Percentiles rank a stretch among this genome's conserved stretches.
These are phyloP conservation scores for Sarcophaga carnaria DNA, from an alignment of 2,888 invertebrate genomes.

Conservation along the genomic window DNA sequence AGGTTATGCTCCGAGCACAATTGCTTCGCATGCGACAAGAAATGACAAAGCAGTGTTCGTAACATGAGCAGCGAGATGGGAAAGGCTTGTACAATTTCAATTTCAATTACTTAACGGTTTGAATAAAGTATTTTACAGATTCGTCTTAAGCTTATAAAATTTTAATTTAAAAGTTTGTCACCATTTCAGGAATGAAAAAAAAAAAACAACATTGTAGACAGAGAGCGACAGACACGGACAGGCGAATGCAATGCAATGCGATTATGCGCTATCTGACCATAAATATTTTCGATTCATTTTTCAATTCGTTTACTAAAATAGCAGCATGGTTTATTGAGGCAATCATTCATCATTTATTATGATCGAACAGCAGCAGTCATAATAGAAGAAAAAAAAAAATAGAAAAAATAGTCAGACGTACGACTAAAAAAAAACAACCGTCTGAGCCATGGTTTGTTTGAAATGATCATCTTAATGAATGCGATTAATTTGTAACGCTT, in stretches of 20 bases:
- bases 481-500: conserved; percentile 63
- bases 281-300: background rate
- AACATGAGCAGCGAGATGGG: too few species aligned
- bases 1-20: too few species aligned
- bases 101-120: too few species aligned
- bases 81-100: too few species aligned
- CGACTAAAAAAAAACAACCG: background rate
- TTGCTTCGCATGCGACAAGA: too few species aligned
- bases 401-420: too few species aligned
- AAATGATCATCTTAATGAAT: conserved; percentile 19
- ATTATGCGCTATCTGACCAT: conserved; percentile 2
- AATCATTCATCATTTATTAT: too few species aligned
- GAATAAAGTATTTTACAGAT: background rate
- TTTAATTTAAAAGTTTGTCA: background rate
- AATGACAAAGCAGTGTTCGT: too few species aligned
- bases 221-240: background rate
- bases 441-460: background rate
- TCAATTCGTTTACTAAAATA: background rate
- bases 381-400: too few species aligned
- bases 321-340: too few species aligned
- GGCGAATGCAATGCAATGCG: too few species aligned
- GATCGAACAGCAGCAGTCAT: too few species aligned
- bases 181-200: background rate
- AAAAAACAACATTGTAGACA: background rate
- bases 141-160: background rate